Evolutionary conservation across 2,888 invertebrate species (phyloP), one percentile per base, ranked within the genome.

Genomic region (Flexamia atlantica): DNA sequence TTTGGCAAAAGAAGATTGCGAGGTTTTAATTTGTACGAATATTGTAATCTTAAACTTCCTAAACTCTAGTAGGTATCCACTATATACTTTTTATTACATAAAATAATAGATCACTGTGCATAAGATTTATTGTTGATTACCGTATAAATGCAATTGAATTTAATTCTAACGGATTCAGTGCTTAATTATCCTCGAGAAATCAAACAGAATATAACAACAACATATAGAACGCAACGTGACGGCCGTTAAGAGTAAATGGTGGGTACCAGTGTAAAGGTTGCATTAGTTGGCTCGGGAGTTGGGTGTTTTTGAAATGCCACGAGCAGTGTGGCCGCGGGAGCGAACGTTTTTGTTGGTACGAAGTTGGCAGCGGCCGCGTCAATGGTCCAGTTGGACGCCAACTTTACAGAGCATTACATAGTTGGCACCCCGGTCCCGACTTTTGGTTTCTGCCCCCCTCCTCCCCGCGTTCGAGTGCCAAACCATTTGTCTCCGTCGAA

Each of bases 321-420:
- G 25, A 57, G 10, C 64, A 10, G 64, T 64, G 30, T 53, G 64
- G 64, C 28, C 64, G 9, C 14, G 28, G 28, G 46, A 17, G 46
- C 36, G 9, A 36, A 46, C 46, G 64, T 28, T 64, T 64, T 60
- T 60, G 60, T 60, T 14, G 64, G 30, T 64, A 64, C 64, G 64
- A 64, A 64, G 64, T 64, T 64, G 64, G 64, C 64, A 64, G 28
- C 30, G 25, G 1, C 64, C 20, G 64, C 64, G 64, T 64, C 64
- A 64, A 64, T 64, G 64, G 64, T 64, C 28, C 64, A 14, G 64
- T 64, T 28, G 30, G 64, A 64, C 64, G 64, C 64, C 64, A 64
- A 30, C 64, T 14, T 30, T 53, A 53, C 53, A 53, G 20, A 20
- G 53, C 53, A 53, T 53, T 64, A 30, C 64, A 64, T 64, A 64